These are phyloP conservation scores for Polietes domitor DNA, from an alignment of 2,888 invertebrate species.

Conservation along the genomic window DNA sequence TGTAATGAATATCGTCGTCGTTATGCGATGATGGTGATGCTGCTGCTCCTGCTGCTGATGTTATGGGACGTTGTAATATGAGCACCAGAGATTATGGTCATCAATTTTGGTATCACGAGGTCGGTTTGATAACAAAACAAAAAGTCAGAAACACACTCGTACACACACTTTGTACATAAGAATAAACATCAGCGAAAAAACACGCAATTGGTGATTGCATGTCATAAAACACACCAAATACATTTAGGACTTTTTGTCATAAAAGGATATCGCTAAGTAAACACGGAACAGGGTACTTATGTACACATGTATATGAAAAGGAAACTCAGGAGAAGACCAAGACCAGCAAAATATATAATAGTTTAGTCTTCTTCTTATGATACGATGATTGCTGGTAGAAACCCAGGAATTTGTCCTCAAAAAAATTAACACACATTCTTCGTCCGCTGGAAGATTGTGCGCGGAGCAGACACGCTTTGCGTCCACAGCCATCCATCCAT, in stretches of 20 bases:
- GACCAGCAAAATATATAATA: background rate
- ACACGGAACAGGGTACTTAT: background rate
- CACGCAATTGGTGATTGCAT: conserved; percentile 48
- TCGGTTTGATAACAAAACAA: conserved; percentile 53
- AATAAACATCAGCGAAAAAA: conserved; percentile 36
- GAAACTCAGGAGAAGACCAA: too few relatives aligned
- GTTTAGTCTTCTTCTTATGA: too few relatives aligned
- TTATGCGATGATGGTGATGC: conserved; percentile 21
- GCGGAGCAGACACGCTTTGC: background rate
- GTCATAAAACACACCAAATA: conserved; percentile 40
- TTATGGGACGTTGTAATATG: conserved; percentile 59
- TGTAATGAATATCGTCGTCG: conserved; percentile 56
- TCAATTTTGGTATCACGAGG: conserved; percentile 76
- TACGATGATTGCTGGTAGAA: background rate
- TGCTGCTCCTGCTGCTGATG: background rate
- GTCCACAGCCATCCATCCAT: background rate
- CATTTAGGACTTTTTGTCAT: conserved; percentile 14
- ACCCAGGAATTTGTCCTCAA: background rate
- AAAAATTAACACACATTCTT: conserved; percentile 1
- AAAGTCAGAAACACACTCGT: conserved; percentile 14
- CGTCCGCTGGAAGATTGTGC: background rate
- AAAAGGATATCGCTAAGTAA: conserved; percentile 10
- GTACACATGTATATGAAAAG: too few relatives aligned
- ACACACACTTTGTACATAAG: too few relatives aligned
- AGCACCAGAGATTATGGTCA: conserved; percentile 76